Evolutionary conservation across 2,888 invertebrate genomes (phyloP), one percentile per base, ranked within the genome.

Genomic region (Lithophane ornitopus): DNA sequence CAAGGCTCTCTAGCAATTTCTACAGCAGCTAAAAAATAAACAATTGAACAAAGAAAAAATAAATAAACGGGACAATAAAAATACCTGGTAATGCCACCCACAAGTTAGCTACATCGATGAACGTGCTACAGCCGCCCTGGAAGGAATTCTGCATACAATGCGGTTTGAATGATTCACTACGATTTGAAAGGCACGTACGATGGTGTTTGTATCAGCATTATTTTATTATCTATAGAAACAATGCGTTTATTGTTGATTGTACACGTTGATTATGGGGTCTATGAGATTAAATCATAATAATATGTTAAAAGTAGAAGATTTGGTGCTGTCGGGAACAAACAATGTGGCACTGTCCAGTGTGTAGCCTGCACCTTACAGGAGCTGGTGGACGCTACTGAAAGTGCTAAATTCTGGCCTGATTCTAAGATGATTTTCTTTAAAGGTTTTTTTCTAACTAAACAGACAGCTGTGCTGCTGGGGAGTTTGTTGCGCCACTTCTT

Each of bases 81-180:
- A 82, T 82, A 82, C 72, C 4, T 39, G 66, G 70, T 63, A 80
- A 59, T 82, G 63, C 80, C 82, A 80, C 67, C 80, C 82, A 41
- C 74, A 54, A 61, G 49, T 34, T 14, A n/a, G 26, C 52, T 44
- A n/a, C 52, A 61, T 41, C 46, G 49, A 59, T n/a, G 56, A 34
- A 75, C 82, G 82, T 79, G 75, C 65, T 26, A 3, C 62, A 14
- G 1, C 7, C n/a, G 8, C 28, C 14, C 34, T 3, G 59, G 34
- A 26, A 69, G 49, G 82, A 82, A 82, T 82, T 82, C 78, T 65
- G 81, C 87, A 76, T 80, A 87, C 87, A 85, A 87, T 85, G 87
- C 87, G 58, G n/a, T 26, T 74, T 54, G 66, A 66, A 16, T 86
- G 81, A 82, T 52, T 83, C 85, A 82, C 44, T 63, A 44, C 68